These are phyloP conservation scores for Drosophila orena DNA, from an alignment of 1,140 invertebrate genomes.

Conservation along the genomic window DNA sequence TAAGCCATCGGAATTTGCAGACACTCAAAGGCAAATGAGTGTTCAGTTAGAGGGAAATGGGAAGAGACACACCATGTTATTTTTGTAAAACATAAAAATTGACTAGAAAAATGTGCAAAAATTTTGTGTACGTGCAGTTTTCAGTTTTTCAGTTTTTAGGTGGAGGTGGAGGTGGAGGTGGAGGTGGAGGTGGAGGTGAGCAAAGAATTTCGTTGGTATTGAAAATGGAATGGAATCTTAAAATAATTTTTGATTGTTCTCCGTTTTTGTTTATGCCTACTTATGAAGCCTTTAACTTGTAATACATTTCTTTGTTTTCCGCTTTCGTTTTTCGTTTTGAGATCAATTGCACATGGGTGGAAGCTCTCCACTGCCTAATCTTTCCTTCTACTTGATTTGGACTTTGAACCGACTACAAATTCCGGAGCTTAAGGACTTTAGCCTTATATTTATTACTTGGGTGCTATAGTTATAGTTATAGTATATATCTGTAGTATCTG, in stretches of 20 bases:
- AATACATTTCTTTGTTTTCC: slow-evolving; percentile 37
- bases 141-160: neutral
- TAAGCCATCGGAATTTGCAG: slow-evolving; percentile 35
- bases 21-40: slow-evolving; percentile 20
- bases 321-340: slow-evolving; percentile 41
- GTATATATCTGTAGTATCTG: slow-evolving; percentile 35
- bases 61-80: slow-evolving; percentile 55
- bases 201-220: slow-evolving; percentile 42
- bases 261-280: slow-evolving; percentile 32
- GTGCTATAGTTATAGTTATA: slow-evolving; percentile 16
- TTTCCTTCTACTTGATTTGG: slow-evolving; percentile 2
- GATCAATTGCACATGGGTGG: slow-evolving; percentile 51
- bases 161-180: too few species aligned
- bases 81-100: slow-evolving; percentile 62
- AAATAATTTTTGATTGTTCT: slow-evolving; percentile 51
- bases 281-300: slow-evolving; percentile 45
- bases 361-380: neutral
- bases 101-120: slow-evolving; percentile 60
- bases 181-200: slow-evolving; percentile 5
- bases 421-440: slow-evolving; percentile 7
- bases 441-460: slow-evolving; percentile 18
- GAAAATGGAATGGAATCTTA: slow-evolving; percentile 56
- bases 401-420: slow-evolving; percentile 18
- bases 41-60: slow-evolving; percentile 11
- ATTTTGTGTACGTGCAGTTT: slow-evolving; percentile 24